Conservation (phyloP, 2,113 vertebrate genomes). For the Phalacrocorax aristotelis region DNA sequence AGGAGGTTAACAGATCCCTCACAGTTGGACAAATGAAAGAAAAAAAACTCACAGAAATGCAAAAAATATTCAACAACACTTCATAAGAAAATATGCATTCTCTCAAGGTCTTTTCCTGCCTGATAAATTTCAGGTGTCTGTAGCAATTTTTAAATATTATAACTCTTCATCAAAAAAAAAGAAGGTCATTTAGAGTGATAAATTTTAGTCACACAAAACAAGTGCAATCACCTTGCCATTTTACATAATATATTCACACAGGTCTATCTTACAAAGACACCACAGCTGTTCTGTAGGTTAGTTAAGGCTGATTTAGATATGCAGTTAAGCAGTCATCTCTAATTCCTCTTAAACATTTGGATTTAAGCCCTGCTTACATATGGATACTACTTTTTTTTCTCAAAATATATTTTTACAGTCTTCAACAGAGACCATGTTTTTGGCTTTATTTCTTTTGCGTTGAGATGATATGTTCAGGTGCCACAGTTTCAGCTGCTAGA, state of each 20-base stretch:
- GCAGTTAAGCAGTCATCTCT: conserved; percentile 17
- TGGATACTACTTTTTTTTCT: not conserved
- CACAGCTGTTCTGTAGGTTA: conserved; percentile 19
- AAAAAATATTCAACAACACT: not conserved
- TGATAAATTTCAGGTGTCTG: not conserved
- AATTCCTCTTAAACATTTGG: conserved; percentile 31
- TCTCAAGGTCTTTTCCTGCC: not conserved
- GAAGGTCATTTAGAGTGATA: not conserved
- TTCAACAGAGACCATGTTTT: not conserved
- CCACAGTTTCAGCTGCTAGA: not conserved
- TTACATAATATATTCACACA: not conserved
- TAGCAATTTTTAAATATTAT: not conserved
- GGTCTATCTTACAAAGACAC: not conserved
- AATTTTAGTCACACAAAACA: not conserved
- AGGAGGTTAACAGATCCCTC: not conserved
- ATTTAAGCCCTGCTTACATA: not conserved
- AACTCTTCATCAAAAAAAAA: not conserved
- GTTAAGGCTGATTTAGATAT: conserved; percentile 21
- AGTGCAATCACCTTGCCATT: not conserved
- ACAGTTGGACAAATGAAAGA: not conserved
- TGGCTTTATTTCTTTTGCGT: not conserved
- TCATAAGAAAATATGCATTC: not conserved
- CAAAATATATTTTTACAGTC: not conserved
- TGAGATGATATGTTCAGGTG: not conserved
- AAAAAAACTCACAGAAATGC: not conserved